Percentiles rank a stretch among this genome's conserved stretches.
These are phyloP conservation scores for Drosophila emarginata DNA, from an alignment of 2,888 invertebrate species.

Conservation along the genomic window DNA sequence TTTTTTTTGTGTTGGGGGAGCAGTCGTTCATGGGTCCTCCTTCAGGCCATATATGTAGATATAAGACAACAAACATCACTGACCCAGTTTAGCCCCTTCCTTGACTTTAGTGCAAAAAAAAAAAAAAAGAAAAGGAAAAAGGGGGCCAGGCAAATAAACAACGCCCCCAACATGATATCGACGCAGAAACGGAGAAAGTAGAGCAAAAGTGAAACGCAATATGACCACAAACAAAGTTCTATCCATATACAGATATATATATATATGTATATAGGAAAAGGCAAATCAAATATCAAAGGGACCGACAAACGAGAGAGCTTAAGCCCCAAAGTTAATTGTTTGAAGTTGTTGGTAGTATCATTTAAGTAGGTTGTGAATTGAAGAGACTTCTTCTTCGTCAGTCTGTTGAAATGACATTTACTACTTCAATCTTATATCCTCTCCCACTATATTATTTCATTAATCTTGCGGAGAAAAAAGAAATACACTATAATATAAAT, in stretches of 20 bases:
- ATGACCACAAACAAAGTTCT: conserved; percentile 66
- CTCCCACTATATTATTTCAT: conserved; percentile 41
- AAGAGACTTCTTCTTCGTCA: conserved; percentile 50
- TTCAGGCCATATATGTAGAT: neutral
- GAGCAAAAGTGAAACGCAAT: conserved; percentile 81
- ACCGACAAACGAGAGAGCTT: conserved; percentile 38
- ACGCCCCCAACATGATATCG: conserved; percentile 59
- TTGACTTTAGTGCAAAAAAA: conserved; percentile 35
- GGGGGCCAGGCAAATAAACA: conserved; percentile 59
- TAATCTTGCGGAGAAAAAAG: conserved; percentile 1
- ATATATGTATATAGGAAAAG: conserved; percentile 43
- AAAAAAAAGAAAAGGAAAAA: neutral
- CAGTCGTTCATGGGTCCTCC: conserved; percentile 2
- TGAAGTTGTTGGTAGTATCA: conserved; percentile 33
- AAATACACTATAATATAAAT: too few relatives aligned
- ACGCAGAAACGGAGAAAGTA: conserved; percentile 65
- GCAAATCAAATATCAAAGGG: conserved; percentile 79
- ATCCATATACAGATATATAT: neutral
- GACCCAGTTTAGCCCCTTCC: conserved; percentile 58
- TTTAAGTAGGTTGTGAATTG: conserved; percentile 13
- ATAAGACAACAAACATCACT: conserved; percentile 48
- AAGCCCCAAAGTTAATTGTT: conserved; percentile 54
- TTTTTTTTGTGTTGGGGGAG: conserved; percentile 6
- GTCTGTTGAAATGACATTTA: conserved; percentile 62
- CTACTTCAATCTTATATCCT: conserved; percentile 24